These are phyloP conservation scores for Chiloscyllium plagiosum DNA, from an alignment of 2,113 vertebrate genomes.

Conservation along the genomic window DNA sequence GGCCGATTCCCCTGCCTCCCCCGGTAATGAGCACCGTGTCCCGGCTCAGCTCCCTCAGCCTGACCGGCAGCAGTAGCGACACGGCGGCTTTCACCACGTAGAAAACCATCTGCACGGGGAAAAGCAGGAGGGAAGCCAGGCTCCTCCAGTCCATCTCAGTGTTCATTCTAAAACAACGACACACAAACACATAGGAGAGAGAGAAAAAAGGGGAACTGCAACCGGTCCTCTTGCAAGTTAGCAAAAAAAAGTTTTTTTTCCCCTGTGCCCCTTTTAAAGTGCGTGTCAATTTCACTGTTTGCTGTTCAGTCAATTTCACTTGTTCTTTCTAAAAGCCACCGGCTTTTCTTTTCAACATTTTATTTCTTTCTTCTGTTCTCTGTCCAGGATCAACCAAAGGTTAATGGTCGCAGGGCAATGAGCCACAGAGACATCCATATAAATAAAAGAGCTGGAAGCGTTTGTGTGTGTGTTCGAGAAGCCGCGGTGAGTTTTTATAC, in stretches of 20 bases:
- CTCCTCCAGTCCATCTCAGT: constrained; percentile 69
- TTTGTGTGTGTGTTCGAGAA: constrained; percentile 2
- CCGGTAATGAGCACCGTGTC: constrained; percentile 90
- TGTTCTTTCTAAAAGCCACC: background rate
- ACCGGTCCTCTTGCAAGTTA: background rate
- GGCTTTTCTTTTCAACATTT: background rate
- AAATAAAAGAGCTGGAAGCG: constrained; percentile 9
- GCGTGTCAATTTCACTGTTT: constrained; percentile 24
- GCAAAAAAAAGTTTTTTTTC: background rate
- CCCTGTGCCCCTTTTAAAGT: background rate
- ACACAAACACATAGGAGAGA: background rate
- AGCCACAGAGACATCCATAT: background rate
- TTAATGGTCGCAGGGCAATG: background rate
- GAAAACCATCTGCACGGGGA: constrained; percentile 74
- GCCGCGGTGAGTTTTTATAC: constrained; percentile 23
- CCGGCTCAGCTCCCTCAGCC: constrained; percentile 67
- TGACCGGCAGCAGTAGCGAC: constrained; percentile 63
- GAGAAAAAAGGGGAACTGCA: background rate
- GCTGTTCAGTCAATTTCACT: constrained; percentile 12
- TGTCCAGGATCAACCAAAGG: constrained; percentile 10
- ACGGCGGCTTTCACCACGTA: constrained; percentile 63
- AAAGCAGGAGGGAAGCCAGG: constrained; percentile 69
- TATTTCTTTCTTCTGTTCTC: background rate
- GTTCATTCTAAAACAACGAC: constrained; percentile 21
- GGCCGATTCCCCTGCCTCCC: constrained; percentile 90